Base-by-base conservation (phyloP, 2,113 vertebrate genomes). In the Romanogobio albipinnatus region DNA sequence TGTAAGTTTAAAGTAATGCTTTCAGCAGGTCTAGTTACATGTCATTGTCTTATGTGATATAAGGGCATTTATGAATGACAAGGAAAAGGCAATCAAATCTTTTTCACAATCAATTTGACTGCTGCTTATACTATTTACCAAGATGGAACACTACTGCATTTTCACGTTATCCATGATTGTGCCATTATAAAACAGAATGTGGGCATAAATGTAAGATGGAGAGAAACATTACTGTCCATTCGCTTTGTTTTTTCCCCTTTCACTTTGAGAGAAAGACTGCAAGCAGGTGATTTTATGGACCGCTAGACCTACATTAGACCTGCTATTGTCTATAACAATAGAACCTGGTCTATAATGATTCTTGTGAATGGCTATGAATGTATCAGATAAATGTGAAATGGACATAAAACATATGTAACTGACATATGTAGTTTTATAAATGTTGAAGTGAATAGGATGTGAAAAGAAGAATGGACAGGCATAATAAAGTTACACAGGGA, bases 401-500 rank as follows among this genome's bases (percentile, higher is more conserved):
- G 19, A 56, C 17, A 61, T 49, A 56, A 43, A 17, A 45, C n/a
- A n/a, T n/a, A n/a, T n/a, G n/a, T n/a, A n/a, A 68, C 39, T 1
- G 36, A 24, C 33, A 61, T 24, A 39, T 73, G 8, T 71, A 39
- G n/a, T 29, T 61, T 61, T 26, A 19, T 59, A 15, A 76, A 76
- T 62, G n/a, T 19, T 45, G 36, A 45, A 74, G 47, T 47, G 62
- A 86, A 71, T 13, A 74, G 43, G 3, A 74, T n/a, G 6, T 74
- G 71, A 49, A 47, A 26, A 49, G 43, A 49, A 15, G 45, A 74
- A 49, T 15, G 26, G 51, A 19, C 13, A 45, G 51, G 22, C 39
- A 74, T 7, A 49, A n/a, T 36, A 73, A 76, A 14, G 70, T 36
- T 73, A 61, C 82, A 80, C 79, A 53, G 5, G 79, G 47, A 43